A percentile compares a stretch with the other conserved stretches of the same genome.
These are phyloP conservation scores for Noctuana brunneofusca DNA, from an alignment of 2,888 invertebrate species.

Conservation along the genomic window DNA sequence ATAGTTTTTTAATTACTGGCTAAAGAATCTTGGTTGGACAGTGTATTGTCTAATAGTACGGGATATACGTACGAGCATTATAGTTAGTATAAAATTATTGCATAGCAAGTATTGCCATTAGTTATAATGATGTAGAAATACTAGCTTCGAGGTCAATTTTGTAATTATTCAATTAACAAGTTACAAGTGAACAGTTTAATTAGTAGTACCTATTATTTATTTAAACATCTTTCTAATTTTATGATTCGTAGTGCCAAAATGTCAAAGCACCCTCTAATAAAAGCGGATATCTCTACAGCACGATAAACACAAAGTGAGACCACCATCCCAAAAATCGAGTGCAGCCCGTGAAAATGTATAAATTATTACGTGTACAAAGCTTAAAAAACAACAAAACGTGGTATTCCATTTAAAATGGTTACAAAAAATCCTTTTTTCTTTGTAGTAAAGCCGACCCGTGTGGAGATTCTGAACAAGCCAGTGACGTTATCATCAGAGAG, in stretches of 20 bases:
- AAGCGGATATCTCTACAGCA: constrained; percentile 15
- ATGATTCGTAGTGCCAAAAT: constrained; percentile 3
- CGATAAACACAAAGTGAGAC: constrained; percentile 23
- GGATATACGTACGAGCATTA: too few species aligned
- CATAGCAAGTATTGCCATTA: too few species aligned
- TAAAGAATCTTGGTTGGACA: too few species aligned
- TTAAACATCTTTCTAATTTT: not conserved
- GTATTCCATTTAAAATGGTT: constrained; percentile 32
- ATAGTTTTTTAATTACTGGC: too few species aligned
- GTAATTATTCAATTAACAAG: too few species aligned
- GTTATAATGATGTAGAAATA: too few species aligned
- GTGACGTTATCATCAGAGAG: constrained; percentile 89
- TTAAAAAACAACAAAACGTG: constrained; percentile 25
- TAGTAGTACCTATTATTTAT: too few species aligned
- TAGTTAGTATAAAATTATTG: too few species aligned
- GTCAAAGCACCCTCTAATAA: constrained; percentile 27
- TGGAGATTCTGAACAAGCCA: constrained; percentile 90
- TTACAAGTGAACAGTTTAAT: too few species aligned
- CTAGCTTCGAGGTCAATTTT: too few species aligned
- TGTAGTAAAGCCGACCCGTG: constrained; percentile 91
- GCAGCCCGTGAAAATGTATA: constrained; percentile 24
- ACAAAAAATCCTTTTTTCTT: constrained; percentile 43
- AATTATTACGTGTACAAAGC: constrained; percentile 6
- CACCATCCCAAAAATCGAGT: constrained; percentile 27
- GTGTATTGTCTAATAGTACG: too few species aligned